Evolutionary conservation across 2,888 invertebrate genomes (phyloP).

Genomic region (Junonia oenone): DNA sequence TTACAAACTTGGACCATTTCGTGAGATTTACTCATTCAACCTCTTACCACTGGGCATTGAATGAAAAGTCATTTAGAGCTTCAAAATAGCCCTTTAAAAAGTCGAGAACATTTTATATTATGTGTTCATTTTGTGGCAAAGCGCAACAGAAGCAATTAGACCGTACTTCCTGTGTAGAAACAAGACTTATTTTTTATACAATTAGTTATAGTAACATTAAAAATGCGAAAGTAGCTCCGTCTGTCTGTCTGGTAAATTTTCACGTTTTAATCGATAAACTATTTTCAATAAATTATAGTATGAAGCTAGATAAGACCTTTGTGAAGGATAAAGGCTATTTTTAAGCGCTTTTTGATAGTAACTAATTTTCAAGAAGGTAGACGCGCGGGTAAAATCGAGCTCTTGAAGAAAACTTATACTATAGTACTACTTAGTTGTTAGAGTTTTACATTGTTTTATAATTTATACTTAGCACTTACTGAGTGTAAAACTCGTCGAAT

Average conservation of each 20-base stretch:
- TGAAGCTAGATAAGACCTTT: no score
- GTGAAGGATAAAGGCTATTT: no score
- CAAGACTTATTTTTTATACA: constrained; percentile 1
- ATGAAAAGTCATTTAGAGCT: constrained; percentile 65
- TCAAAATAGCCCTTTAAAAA: constrained; percentile 59
- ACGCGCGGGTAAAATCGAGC: no score
- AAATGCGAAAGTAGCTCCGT: no score
- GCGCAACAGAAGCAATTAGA: constrained; percentile 26
- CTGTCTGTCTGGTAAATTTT: no score
- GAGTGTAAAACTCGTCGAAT: no score
- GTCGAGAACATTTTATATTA: constrained; percentile 40
- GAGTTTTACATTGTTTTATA: no score
- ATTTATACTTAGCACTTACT: no score
- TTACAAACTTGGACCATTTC: constrained; percentile 41
- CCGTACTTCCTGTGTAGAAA: constrained; percentile 2
- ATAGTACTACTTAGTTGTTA: not conserved
- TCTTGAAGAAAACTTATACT: not conserved
- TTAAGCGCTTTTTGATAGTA: no score
- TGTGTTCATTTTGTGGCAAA: constrained; percentile 31
- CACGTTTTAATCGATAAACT: no score
- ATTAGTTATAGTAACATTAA: not conserved
- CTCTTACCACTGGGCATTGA: constrained; percentile 65
- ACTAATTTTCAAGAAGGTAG: no score
- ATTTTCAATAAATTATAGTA: no score
- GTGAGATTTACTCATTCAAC: constrained; percentile 64